Base-by-base conservation (phyloP, 2,113 vertebrate species). In the Pachyramphus minor region DNA sequence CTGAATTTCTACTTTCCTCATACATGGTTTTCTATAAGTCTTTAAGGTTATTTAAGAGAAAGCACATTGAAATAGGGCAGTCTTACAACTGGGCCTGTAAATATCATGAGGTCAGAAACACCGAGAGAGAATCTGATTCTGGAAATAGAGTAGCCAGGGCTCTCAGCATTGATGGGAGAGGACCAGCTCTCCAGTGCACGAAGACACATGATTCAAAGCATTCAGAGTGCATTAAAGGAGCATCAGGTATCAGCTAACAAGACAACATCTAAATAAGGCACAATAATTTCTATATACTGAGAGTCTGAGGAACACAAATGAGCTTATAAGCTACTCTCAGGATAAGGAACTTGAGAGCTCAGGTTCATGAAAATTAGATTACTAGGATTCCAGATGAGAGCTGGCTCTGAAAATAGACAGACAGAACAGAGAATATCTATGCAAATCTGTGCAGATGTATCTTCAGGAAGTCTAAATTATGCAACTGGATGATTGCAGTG, bases 281-380 rank as follows among this genome's bases (percentile, higher is more conserved):
- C n/a, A 77, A 50, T 30, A 78, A 89, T 84, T 84, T 91, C 69
- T 82, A 53, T 23, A 60, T 16, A 41, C 28, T n/a, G 49, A 66
- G 50, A 58, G 23, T 62, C 55, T 86, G 58, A 95, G 81, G 50
- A 88, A 80, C 68, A 93, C 16, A 86, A 76, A 88, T 53, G 41
- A 86, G 68, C 35, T 77, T 88, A 83, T 33, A 83, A 87, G 33
- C 50, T 67, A 22, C 84, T 78, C 47, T 81, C 52, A 64, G 42
- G 60, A 92, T 63, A 39, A 81, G 52, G 64, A 92, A 93, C 52
- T 81, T 77, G 80, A 95, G 47, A 95, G 56, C 60, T 90, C 64
- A 81, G 44, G 76, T 84, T 95, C 90, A 96, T 96, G 68, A 95
- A 97, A 97, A 92, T 97, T 96, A 87, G 89, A 96, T 96, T 81